phyloP scores from a whole-genome alignment of 2,113 vertebrate species.

The Salvelinus namaycush region DNA sequence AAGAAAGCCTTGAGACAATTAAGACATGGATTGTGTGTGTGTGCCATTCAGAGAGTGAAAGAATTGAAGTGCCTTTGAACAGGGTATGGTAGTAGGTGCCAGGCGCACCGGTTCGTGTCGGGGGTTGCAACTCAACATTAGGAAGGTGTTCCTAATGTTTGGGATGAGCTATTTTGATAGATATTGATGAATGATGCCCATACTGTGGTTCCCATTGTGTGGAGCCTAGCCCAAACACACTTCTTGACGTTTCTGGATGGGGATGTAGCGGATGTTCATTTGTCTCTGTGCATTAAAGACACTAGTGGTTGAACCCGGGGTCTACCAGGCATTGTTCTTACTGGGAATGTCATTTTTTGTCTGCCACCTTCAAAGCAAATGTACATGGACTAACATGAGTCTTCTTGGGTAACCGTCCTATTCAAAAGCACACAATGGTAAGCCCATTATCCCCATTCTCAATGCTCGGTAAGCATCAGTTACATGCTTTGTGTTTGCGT shows the following conservation, averaged over 20 bases:
- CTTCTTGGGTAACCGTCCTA: slow-evolving; percentile 79
- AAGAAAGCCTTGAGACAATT: no score
- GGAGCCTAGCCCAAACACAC: no score
- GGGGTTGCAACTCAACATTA: no score
- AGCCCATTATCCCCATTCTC: slow-evolving; percentile 76
- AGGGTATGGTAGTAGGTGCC: no score
- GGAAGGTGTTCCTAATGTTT: no score
- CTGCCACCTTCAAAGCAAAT: slow-evolving; percentile 79
- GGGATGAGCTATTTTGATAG: background rate
- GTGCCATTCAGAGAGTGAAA: no score
- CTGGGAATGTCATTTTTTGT: slow-evolving; percentile 75
- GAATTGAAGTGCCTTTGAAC: no score
- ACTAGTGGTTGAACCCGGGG: slow-evolving; percentile 64
- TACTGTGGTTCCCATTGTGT: background rate
- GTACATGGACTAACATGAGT: slow-evolving; percentile 79
- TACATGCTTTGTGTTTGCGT: slow-evolving; percentile 69
- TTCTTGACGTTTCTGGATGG: slow-evolving; percentile 7
- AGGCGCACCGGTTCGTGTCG: no score
- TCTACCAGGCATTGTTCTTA: slow-evolving; percentile 73
- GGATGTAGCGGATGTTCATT: slow-evolving; percentile 54
- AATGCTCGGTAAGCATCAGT: slow-evolving; percentile 75
- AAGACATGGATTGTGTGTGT: no score
- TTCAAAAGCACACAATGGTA: slow-evolving; percentile 77
- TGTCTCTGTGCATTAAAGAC: slow-evolving; percentile 66
- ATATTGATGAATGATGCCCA: background rate